A percentile compares a stretch with the other conserved stretches of the same genome.
These are phyloP conservation scores for Lepidocolaptes lacrymiger DNA, from an alignment of 2,797 vertebrate genomes.

Conservation along the genomic window DNA sequence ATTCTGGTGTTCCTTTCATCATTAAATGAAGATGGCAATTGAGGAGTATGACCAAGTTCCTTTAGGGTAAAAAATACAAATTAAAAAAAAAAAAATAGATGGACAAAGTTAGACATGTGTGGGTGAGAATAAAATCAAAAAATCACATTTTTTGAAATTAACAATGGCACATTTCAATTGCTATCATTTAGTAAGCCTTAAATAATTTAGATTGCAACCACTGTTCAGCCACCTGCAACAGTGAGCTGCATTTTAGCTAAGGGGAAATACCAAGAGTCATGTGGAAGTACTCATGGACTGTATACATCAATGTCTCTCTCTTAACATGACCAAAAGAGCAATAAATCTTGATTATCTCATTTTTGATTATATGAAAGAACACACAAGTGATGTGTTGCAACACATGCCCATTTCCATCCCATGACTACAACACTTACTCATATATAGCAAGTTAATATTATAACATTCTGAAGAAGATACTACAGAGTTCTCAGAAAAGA, in stretches of 20 bases:
- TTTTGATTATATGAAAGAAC: background rate
- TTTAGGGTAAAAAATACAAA: background rate
- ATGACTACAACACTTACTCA: background rate
- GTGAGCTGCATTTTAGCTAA: background rate
- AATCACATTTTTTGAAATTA: background rate
- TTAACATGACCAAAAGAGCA: background rate
- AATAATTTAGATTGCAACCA: background rate
- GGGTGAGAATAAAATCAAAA: background rate
- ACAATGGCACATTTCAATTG: conserved; percentile 1
- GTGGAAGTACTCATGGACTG: background rate
- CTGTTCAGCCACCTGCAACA: background rate
- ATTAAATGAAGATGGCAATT: conserved; percentile 1
- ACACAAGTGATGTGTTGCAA: background rate
- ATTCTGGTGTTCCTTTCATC: background rate
- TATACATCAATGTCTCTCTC: background rate
- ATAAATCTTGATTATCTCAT: background rate
- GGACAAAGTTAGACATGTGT: background rate
- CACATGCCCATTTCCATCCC: background rate
- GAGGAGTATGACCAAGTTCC: background rate
- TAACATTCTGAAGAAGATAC: background rate
- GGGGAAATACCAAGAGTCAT: background rate
- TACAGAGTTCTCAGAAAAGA: background rate
- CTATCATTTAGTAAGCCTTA: background rate
- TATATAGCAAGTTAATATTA: background rate
- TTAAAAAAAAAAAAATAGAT: background rate